phyloP scores from a whole-genome alignment of 2,888 invertebrate species.

The Tenthredo livida region DNA sequence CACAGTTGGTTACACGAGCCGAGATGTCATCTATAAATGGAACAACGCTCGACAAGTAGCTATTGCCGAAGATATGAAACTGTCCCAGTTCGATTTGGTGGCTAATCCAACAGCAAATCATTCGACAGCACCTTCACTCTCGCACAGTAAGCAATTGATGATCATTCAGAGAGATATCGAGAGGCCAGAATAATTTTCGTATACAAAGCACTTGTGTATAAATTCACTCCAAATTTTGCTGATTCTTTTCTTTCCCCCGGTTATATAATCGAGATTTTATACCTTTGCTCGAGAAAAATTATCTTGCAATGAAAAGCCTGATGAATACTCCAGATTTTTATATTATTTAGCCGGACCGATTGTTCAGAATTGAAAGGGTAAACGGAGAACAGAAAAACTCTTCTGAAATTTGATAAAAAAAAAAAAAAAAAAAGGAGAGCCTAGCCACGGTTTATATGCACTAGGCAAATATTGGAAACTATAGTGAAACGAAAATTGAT shows the following conservation, averaged over 20 bases:
- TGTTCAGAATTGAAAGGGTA: background rate
- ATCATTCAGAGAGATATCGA: background rate
- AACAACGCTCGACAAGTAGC: conserved; percentile 86
- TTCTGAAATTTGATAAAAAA: background rate
- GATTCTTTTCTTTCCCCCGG: background rate
- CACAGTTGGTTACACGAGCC: conserved; percentile 87
- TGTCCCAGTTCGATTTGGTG: conserved; percentile 91
- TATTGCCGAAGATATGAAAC: conserved; percentile 89
- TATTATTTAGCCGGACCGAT: background rate
- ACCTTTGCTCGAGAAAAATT: background rate
- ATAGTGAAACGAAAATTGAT: background rate
- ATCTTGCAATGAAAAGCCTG: background rate
- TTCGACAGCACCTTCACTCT: conserved; percentile 75
- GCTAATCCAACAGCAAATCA: conserved; percentile 87
- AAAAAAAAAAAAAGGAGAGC: background rate
- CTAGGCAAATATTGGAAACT: background rate
- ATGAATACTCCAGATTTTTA: background rate
- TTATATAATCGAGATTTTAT: background rate
- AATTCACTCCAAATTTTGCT: background rate
- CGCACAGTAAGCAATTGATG: conserved; percentile 53
- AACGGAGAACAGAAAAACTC: background rate
- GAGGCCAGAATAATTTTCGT: background rate
- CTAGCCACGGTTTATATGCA: background rate
- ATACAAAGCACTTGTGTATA: background rate
- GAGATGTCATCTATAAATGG: conserved; percentile 88